Evolutionary conservation across 1,140 invertebrate species (phyloP).

Genomic region (Sycophila sp.): DNA sequence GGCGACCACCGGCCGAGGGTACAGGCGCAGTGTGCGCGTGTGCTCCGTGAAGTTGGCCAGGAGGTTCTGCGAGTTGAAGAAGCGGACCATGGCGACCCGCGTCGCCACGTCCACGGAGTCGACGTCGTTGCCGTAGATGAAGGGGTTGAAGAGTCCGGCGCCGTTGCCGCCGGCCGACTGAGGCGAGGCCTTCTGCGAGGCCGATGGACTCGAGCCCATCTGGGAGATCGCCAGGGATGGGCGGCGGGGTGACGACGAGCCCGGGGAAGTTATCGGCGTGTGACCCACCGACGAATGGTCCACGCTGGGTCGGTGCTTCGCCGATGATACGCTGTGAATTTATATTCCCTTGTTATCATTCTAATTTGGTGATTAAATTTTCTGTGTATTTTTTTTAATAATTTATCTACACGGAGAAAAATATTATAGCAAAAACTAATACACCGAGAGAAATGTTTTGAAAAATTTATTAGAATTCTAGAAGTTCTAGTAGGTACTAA

Average conservation of each 20-base stretch:
- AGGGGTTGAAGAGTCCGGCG: conserved; percentile 75
- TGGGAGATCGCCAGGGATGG: conserved; percentile 52
- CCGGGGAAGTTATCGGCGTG: conserved; percentile 53
- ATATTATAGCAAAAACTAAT: too few species aligned
- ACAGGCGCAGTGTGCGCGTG: conserved; percentile 93
- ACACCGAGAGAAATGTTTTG: too few species aligned
- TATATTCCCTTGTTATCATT: too few species aligned
- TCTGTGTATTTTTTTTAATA: too few species aligned
- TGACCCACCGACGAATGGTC: conserved; percentile 42
- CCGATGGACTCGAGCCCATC: conserved; percentile 35
- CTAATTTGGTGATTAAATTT: too few species aligned
- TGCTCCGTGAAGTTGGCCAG: conserved; percentile 98
- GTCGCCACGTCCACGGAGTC: conserved; percentile 99
- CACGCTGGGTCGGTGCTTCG: conserved; percentile 54
- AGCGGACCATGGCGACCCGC: conserved; percentile 97
- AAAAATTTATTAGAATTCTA: too few species aligned
- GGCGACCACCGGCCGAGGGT: conserved; percentile 97
- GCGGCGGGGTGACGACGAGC: conserved; percentile 54
- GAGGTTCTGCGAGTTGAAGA: conserved; percentile 97
- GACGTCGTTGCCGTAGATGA: conserved; percentile 95
- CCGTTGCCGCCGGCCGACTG: background rate
- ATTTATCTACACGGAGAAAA: too few species aligned
- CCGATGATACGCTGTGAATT: conserved; percentile 49
- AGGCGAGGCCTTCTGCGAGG: conserved; percentile 30
- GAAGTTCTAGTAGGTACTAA: too few species aligned